A percentile compares a stretch with the other conserved stretches of the same genome.
Conservation (phyloP, 2,797 vertebrate species). For the Clarias platycephalus region DNA sequence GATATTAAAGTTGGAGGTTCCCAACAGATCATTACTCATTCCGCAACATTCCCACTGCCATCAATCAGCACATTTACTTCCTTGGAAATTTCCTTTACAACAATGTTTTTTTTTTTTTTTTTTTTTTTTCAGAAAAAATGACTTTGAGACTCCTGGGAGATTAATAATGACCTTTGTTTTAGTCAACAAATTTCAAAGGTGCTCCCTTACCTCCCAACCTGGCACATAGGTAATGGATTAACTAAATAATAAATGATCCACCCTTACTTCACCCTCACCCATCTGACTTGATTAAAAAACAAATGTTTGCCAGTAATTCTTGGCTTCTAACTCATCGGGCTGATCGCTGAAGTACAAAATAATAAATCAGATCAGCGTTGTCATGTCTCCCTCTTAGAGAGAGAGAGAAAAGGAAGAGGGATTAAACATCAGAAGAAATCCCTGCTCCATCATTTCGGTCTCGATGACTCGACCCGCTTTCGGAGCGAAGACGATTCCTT, state of each 20-base stretch:
- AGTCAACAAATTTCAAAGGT: neutral
- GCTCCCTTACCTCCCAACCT: neutral
- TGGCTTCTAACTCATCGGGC: conserved; percentile 46
- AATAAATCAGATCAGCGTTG: conserved; percentile 55
- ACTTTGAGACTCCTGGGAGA: neutral
- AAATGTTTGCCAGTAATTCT: conserved; percentile 53
- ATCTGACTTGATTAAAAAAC: conserved; percentile 57
- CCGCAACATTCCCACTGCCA: neutral
- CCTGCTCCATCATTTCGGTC: neutral
- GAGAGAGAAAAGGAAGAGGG: neutral
- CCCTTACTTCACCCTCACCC: conserved; percentile 34
- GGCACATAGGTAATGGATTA: conserved; percentile 34
- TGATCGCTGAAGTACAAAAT: conserved; percentile 50
- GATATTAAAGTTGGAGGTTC: conserved; percentile 33
- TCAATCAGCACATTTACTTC: neutral
- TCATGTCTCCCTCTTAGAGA: conserved; percentile 18
- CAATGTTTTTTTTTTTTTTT: neutral
- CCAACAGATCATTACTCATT: conserved; percentile 21
- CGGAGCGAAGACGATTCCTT: conserved; percentile 1
- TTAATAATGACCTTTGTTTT: neutral
- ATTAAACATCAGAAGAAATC: conserved; percentile 10
- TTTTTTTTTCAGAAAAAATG: neutral
- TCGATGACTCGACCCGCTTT: neutral
- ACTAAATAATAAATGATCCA: conserved; percentile 22
- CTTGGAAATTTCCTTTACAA: neutral